A percentile compares a stretch with the other conserved stretches of the same genome.
Conservation (phyloP, 2,888 invertebrate genomes). For the Yponomeuta sedellus region DNA sequence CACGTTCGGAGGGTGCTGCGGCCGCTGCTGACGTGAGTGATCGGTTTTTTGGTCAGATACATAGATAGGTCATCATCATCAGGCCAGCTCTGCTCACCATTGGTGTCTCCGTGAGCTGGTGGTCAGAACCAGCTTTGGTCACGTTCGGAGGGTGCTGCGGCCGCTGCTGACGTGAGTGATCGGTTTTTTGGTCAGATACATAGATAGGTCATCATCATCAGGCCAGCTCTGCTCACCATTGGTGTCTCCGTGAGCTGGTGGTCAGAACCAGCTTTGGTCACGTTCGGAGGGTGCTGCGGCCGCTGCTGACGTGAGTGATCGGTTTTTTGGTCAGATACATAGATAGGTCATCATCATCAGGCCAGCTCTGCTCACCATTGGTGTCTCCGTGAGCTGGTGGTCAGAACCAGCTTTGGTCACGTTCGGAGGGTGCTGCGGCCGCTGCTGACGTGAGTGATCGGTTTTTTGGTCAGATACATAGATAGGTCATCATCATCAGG, state of each 20-base stretch:
- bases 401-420: constrained; percentile 96
- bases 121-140: constrained; percentile 95
- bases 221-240: too few species aligned
- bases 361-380: too few species aligned
- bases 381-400: constrained; percentile 95
- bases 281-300: constrained; percentile 90
- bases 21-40: constrained; percentile 82
- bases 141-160: constrained; percentile 91
- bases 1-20: constrained; percentile 93
- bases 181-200: background rate
- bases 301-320: constrained; percentile 78
- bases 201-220: too few species aligned
- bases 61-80: background rate
- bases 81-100: too few species aligned
- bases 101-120: constrained; percentile 94
- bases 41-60: background rate
- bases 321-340: too few species aligned
- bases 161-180: constrained; percentile 82
- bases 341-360: too few species aligned
- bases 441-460: constrained; percentile 77
- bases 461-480: background rate
- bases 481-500: background rate
- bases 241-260: constrained; percentile 94
- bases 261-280: constrained; percentile 97
- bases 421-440: constrained; percentile 93